Conservation (phyloP, 1,140 invertebrate genomes). For the Drosophila teissieri region DNA sequence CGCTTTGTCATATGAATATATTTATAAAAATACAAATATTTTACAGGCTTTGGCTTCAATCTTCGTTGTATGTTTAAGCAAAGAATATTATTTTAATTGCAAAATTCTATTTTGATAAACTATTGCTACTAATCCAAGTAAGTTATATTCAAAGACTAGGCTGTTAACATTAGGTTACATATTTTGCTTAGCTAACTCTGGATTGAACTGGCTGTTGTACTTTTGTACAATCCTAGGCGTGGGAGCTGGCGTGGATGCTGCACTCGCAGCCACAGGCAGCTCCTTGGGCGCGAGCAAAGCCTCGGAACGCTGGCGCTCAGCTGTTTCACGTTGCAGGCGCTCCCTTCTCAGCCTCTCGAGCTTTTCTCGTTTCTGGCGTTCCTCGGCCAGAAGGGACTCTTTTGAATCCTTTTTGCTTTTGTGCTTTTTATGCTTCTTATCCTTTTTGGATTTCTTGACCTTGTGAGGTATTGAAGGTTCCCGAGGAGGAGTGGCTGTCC, state of each 20-base stretch:
- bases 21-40: neutral
- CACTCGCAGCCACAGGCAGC: neutral
- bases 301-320: conserved; percentile 90
- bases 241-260: conserved; percentile 37
- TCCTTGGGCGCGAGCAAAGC: conserved; percentile 86
- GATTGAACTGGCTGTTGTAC: conserved; percentile 72
- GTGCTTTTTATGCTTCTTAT: conserved; percentile 71
- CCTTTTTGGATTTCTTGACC: conserved; percentile 62
- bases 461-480: conserved; percentile 14
- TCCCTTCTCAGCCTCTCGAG: conserved; percentile 92
- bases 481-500: conserved; percentile 11
- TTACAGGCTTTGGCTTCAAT: too few species aligned
- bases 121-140: too few species aligned
- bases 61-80: too few species aligned
- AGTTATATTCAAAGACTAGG: too few species aligned
- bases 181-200: conserved; percentile 52
- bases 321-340: conserved; percentile 91
- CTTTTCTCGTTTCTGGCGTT: conserved; percentile 83
- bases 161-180: neutral
- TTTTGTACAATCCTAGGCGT: conserved; percentile 66
- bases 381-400: neutral
- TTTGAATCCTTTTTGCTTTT: conserved; percentile 57
- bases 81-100: too few species aligned
- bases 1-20: too few species aligned
- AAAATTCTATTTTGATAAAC: too few species aligned